These are phyloP conservation scores for Channa maculata DNA, from an alignment of 2,113 vertebrate genomes.

Conservation along the genomic window DNA sequence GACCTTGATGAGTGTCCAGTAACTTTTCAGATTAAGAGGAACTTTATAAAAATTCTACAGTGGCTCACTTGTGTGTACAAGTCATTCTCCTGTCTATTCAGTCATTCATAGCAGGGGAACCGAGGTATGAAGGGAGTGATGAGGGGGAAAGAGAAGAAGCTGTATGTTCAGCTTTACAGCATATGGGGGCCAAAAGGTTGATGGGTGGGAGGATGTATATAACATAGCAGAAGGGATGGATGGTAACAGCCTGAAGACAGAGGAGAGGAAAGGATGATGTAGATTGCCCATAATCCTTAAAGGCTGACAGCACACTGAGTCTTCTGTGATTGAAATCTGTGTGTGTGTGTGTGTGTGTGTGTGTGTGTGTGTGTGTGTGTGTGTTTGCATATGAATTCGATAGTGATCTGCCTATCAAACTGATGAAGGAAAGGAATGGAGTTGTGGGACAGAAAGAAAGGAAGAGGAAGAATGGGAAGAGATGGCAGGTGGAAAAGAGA, in stretches of 20 bases:
- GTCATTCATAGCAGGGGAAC: slow-evolving; percentile 51
- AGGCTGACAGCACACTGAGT: slow-evolving; percentile 70
- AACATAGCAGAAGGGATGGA: slow-evolving; percentile 70
- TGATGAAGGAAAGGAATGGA: slow-evolving; percentile 62
- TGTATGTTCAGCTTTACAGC: slow-evolving; percentile 59
- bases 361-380: slow-evolving; percentile 28
- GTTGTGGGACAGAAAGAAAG: slow-evolving; percentile 64
- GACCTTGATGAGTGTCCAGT: slow-evolving; percentile 8
- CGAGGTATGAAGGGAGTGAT: slow-evolving; percentile 36
- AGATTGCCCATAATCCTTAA: slow-evolving; percentile 79
- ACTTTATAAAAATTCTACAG: slow-evolving; percentile 8
- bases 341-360: slow-evolving; percentile 32
- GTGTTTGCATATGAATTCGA: slow-evolving; percentile 52
- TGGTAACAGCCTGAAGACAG: slow-evolving; percentile 71
- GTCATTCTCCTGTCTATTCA: slow-evolving; percentile 12
- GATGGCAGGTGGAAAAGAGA: slow-evolving; percentile 27
- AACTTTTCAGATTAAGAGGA: slow-evolving; percentile 10
- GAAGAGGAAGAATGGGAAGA: slow-evolving; percentile 38
- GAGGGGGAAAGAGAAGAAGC: slow-evolving; percentile 24
- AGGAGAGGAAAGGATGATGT: slow-evolving; percentile 75
- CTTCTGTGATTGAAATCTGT: slow-evolving; percentile 71
- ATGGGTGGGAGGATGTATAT: slow-evolving; percentile 72
- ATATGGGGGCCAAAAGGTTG: slow-evolving; percentile 59
- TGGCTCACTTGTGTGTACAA: slow-evolving; percentile 10
- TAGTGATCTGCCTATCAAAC: slow-evolving; percentile 76